phyloP scores from a whole-genome alignment of 2,888 invertebrate species.

The Heteromurus nitidus region DNA sequence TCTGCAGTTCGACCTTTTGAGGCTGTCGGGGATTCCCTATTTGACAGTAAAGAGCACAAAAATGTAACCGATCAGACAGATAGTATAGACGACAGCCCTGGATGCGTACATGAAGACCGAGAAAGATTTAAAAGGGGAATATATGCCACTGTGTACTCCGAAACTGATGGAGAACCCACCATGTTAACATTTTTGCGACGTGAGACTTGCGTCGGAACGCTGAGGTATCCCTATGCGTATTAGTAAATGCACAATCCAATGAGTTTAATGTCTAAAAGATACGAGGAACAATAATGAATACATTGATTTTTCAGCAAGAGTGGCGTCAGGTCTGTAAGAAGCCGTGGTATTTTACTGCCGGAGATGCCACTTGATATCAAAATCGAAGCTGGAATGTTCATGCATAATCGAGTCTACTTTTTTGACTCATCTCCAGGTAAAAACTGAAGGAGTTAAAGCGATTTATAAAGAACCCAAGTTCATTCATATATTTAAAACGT shows the following conservation, averaged over 20 bases:
- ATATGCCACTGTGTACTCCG: conserved; percentile 51
- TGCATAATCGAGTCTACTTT: conserved; percentile 59
- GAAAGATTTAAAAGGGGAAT: conserved; percentile 64
- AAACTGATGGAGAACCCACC: conserved; percentile 49
- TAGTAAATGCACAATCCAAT: conserved; percentile 1
- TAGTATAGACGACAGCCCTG: conserved; percentile 32
- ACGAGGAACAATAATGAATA: not conserved
- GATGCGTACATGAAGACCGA: conserved; percentile 56
- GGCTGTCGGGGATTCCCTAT: not conserved
- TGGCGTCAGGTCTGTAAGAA: conserved; percentile 39
- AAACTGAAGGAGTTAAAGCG: not conserved
- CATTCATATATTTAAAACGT: conserved; percentile 2
- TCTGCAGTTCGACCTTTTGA: not conserved
- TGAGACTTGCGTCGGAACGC: conserved; percentile 62
- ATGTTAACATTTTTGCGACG: conserved; percentile 59
- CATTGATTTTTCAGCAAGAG: conserved; percentile 39
- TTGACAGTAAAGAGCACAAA: not conserved
- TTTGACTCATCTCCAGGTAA: conserved; percentile 63
- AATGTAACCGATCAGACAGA: too few species aligned
- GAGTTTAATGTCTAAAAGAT: not conserved
- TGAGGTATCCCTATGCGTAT: conserved; percentile 64
- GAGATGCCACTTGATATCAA: conserved; percentile 44
- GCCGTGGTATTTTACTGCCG: conserved; percentile 54
- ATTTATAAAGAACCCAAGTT: conserved; percentile 1
- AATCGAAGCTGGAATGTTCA: conserved; percentile 63